phyloP scores from a whole-genome alignment of 1,140 invertebrate species.

The Listronotus oregonensis region DNA sequence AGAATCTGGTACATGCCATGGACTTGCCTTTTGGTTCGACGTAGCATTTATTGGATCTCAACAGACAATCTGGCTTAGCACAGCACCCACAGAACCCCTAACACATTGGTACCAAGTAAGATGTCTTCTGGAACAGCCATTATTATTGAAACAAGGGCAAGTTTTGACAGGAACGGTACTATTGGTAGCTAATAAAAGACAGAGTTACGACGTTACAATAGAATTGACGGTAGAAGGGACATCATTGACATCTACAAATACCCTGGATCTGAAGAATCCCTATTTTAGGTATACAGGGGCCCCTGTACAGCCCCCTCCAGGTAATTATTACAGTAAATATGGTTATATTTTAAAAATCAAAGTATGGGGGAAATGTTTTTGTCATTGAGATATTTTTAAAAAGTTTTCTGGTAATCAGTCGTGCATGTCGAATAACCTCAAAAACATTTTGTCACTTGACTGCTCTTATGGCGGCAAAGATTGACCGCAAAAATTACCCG shows the following conservation, averaged over 20 bases:
- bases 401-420: no score
- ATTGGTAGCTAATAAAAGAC: constrained; percentile 92
- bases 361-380: no score
- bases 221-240: constrained; percentile 90
- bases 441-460: no score
- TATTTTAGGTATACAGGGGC: constrained; percentile 94
- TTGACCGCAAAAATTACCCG: no score
- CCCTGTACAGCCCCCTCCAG: constrained; percentile 85
- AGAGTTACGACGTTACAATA: constrained; percentile 99
- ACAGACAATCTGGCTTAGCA: constrained; percentile 96
- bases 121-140: constrained; percentile 90
- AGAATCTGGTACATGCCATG: constrained; percentile 94
- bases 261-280: constrained; percentile 97
- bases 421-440: no score
- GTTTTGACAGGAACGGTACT: constrained; percentile 85
- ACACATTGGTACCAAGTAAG: constrained; percentile 99
- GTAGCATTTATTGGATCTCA: constrained; percentile 95
- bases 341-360: no score
- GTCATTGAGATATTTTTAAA: no score
- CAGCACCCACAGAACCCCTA: constrained; percentile 95
- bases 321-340: constrained; percentile 19
- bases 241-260: constrained; percentile 81
- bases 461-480: no score
- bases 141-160: constrained; percentile 95
- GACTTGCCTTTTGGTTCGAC: constrained; percentile 99